Base-by-base conservation (phyloP, 2,888 invertebrate species). In the Panopea generosa region DNA sequence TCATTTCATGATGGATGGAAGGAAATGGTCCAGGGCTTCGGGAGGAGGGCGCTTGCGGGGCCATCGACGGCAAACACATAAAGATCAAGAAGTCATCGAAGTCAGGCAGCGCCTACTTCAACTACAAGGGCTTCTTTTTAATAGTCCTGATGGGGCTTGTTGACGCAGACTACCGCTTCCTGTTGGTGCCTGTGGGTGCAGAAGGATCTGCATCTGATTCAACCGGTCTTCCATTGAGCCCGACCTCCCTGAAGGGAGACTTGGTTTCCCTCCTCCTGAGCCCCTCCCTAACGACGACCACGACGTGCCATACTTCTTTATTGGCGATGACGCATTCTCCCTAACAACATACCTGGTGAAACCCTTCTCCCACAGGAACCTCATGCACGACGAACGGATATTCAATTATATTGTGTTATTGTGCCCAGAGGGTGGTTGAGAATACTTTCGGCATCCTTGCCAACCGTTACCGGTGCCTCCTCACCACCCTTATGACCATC, bases 11-110 rank as follows among this genome's bases (percentile, higher is more conserved):
- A 38, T 20, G 63, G 16, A 18, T 63, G 63, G 63, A 27, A 24
- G 53, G 63, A 63, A 24, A 53, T 63, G 38, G 63, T 24, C 2
- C n/a, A 14, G 2, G 40, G 18, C 9, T 53, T 65, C 11, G 16
- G 18, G 18, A 38, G 22, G 2, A 43, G 14, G 29, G 50, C 27
- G 50, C 52, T 11, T 40, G 40, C 29, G 55, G 65, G 14, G 38
- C 27, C 14, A 22, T 55, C 40, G 40, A n/a, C n/a, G n/a, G n/a
- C n/a, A n/a, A n/a, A n/a, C n/a, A n/a, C n/a, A n/a, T n/a, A n/a
- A n/a, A n/a, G 40, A 40, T 40, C 40, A 40, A 40, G 16, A 40
- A 40, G 40, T 16, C 40, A 40, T 11, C 40, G 16, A 40, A 40
- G 40, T 40, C 40, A 40, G 40, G 16, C 7, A 40, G 40, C 16